phyloP scores from a whole-genome alignment of 2,888 invertebrate genomes.

The Coleophora deauratella region DNA sequence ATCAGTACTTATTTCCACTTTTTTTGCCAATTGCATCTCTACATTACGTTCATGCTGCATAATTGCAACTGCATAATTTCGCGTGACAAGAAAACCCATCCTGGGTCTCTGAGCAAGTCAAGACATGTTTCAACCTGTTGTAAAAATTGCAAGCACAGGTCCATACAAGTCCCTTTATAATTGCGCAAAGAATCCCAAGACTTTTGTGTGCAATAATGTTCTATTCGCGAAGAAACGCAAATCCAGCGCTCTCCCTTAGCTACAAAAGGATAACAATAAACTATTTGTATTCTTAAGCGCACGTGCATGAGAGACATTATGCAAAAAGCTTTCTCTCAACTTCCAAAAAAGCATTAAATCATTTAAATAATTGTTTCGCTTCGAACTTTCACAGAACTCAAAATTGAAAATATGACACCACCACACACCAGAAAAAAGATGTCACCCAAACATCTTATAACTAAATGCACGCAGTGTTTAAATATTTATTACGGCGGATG shows the following conservation, averaged over 20 bases:
- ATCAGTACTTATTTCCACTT: no score
- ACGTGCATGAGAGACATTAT: constrained; percentile 26
- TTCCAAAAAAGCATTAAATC: no score
- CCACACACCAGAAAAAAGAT: no score
- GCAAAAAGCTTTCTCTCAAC: constrained; percentile 14
- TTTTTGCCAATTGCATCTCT: no score
- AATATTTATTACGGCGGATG: no score
- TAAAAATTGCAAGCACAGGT: constrained; percentile 33
- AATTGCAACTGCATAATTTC: background rate
- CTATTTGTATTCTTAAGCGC: constrained; percentile 28
- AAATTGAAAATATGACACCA: no score
- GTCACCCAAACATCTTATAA: no score
- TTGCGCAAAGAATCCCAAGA: constrained; percentile 6
- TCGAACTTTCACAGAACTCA: no score
- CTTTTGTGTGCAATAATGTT: constrained; percentile 15
- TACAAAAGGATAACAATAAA: constrained; percentile 24
- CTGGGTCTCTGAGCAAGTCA: constrained; percentile 11
- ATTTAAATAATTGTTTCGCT: no score
- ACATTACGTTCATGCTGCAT: background rate
- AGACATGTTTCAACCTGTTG: constrained; percentile 54
- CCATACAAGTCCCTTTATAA: constrained; percentile 28
- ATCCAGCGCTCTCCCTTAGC: constrained; percentile 10
- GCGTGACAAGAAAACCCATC: constrained; percentile 17
- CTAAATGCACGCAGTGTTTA: no score
- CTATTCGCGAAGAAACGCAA: constrained; percentile 12